A percentile compares a stretch with the other conserved stretches of the same genome.
These are phyloP conservation scores for Alloscopus bannaensis DNA, from an alignment of 2,888 invertebrate genomes.

Conservation along the genomic window DNA sequence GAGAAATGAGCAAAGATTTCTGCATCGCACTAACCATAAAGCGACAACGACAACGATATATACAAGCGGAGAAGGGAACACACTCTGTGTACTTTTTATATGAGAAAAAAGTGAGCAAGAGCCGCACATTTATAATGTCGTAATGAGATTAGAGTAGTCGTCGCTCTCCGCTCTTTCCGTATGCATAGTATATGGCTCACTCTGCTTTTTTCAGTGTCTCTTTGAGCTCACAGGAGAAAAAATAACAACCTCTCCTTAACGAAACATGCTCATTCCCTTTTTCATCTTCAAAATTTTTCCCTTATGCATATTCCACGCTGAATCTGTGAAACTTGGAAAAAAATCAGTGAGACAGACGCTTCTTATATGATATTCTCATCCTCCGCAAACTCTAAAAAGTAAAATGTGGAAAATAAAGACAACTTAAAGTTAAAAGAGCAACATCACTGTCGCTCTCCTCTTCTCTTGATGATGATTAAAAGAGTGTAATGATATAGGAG, in stretches of 20 bases:
- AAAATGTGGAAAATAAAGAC: background rate
- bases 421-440: constrained; percentile 25
- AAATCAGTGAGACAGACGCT: constrained; percentile 2
- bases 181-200: background rate
- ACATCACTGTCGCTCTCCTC: constrained; percentile 36
- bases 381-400: constrained; percentile 12
- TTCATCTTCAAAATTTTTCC: constrained; percentile 23
- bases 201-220: too few species aligned
- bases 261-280: background rate
- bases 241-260: too few species aligned
- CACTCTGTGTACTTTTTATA: too few species aligned
- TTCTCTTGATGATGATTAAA: constrained; percentile 12
- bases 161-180: constrained; percentile 21
- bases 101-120: constrained; percentile 15
- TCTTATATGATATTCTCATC: background rate
- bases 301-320: background rate
- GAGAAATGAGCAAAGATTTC: constrained; percentile 40
- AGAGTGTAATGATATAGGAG: constrained; percentile 9
- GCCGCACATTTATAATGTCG: constrained; percentile 43
- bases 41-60: too few species aligned
- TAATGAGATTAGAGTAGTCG: constrained; percentile 48
- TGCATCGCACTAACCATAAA: too few species aligned
- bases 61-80: background rate
- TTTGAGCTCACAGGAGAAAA: too few species aligned
- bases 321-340: background rate